phyloP scores from a whole-genome alignment of 2,113 vertebrate species.

The Brienomyrus brachyistius region DNA sequence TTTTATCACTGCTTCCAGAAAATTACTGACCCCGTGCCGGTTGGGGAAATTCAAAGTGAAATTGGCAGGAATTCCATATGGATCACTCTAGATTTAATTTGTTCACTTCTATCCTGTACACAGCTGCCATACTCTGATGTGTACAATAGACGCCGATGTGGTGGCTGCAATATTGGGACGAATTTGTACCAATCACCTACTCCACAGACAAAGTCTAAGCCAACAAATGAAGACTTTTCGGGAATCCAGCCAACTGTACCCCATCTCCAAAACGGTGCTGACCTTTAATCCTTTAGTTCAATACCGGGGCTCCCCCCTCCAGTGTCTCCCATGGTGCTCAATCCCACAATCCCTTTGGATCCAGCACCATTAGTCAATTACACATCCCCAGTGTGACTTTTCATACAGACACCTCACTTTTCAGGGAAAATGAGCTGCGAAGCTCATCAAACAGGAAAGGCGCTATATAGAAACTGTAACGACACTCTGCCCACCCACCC shows the following conservation, averaged over 20 bases:
- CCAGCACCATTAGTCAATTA: not conserved
- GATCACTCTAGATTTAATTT: not conserved
- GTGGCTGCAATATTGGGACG: not conserved
- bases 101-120: not conserved
- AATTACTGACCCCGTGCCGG: not conserved
- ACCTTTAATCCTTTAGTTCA: not conserved
- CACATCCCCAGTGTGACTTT: not conserved
- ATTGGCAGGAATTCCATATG: not conserved
- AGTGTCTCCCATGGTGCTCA: not conserved
- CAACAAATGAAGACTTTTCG: not conserved
- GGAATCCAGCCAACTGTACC: not conserved
- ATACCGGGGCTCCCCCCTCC: not conserved
- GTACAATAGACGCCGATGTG: not conserved
- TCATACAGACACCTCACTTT: not conserved
- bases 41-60: not conserved
- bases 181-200: not conserved
- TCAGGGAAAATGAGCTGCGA: not conserved
- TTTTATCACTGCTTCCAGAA: not conserved
- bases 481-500: not conserved
- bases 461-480: not conserved
- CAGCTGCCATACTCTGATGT: not conserved
- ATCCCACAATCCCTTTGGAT: not conserved
- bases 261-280: not conserved
- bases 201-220: not conserved
- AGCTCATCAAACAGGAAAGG: not conserved